Conservation (phyloP, 1,140 invertebrate genomes). For the Nomia melanderi region DNA sequence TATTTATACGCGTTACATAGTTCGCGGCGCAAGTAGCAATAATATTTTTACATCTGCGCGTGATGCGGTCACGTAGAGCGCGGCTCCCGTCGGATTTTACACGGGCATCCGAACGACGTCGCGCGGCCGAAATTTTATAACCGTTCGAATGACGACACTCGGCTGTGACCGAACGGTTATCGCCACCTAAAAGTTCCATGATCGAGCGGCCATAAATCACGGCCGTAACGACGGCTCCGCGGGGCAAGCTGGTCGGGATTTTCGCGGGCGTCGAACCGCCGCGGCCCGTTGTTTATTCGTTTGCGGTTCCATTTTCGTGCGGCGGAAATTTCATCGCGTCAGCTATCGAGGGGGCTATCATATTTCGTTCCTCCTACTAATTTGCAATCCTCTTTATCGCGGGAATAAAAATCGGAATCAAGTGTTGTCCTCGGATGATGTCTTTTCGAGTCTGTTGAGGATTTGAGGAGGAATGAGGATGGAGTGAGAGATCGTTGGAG, state of each 20-base stretch:
- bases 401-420: constrained; percentile 5
- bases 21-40: constrained; percentile 1
- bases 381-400: constrained; percentile 6
- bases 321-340: constrained; percentile 25
- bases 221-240: not conserved
- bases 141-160: not conserved
- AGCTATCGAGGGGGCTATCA: constrained; percentile 19
- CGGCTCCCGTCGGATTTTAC: not conserved
- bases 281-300: not conserved
- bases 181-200: constrained; percentile 28
- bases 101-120: not conserved
- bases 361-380: constrained; percentile 7
- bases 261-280: not conserved
- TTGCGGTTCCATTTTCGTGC: constrained; percentile 11
- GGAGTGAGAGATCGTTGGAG: too few relatives aligned
- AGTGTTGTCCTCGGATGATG: not conserved
- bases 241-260: not conserved
- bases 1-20: not conserved
- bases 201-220: constrained; percentile 29
- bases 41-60: constrained; percentile 23
- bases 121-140: constrained; percentile 22
- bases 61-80: not conserved
- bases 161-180: constrained; percentile 21
- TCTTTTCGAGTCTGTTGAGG: too few relatives aligned
- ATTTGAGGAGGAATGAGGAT: too few relatives aligned